Evolutionary conservation across 1,140 invertebrate species (phyloP), one percentile per base, ranked within the genome.

Genomic region (Pogonomyrmex barbatus): DNA sequence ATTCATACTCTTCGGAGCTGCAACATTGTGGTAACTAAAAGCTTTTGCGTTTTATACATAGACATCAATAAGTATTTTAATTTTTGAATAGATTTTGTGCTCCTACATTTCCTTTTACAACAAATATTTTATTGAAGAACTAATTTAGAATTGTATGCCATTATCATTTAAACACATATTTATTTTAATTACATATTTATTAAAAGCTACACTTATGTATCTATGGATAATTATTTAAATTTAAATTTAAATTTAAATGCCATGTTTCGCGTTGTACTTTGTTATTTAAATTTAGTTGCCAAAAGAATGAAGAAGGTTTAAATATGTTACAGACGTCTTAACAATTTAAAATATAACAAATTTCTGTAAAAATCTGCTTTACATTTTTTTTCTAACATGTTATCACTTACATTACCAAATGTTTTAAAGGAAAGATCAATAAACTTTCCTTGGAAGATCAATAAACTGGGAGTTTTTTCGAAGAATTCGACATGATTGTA

Each of bases 251-350:
- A 24, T 24, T 24, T 24, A 24, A 24, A 24, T 0, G 24, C 24
- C 24, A 24, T 24, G 24, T 24, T 24, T 24, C 24, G 24, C 24
- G 24, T 24, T 24, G 24, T 24, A 24, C 0, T 24, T 24, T 24
- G 24, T 24, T 24, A 24, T 24, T 24, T 24, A 36, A 65, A 47
- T 42, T 88, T 79, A 45, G 30, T 56, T 30, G 84, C 73, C 62
- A 58, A 91, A 65, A 42, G 91, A 86, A 78, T 0, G 24, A 24
- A 24, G 24, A 24, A 91, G 87, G 73, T 91, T 90, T 10, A 91
- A 87, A 82, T 92, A 91, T 6, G 88, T 71, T 14, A 68, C 88
- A 50, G 89, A 87, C 60, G 87, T 87, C 86, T 89, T 89, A 9
- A 91, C 60, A 24, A 92, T 84, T 87, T 92, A 12, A 17, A 65